Percentiles rank a stretch among this genome's conserved stretches.
These are phyloP conservation scores for Frankliniella intonsa DNA, from an alignment of 2,888 invertebrate species.

Conservation along the genomic window DNA sequence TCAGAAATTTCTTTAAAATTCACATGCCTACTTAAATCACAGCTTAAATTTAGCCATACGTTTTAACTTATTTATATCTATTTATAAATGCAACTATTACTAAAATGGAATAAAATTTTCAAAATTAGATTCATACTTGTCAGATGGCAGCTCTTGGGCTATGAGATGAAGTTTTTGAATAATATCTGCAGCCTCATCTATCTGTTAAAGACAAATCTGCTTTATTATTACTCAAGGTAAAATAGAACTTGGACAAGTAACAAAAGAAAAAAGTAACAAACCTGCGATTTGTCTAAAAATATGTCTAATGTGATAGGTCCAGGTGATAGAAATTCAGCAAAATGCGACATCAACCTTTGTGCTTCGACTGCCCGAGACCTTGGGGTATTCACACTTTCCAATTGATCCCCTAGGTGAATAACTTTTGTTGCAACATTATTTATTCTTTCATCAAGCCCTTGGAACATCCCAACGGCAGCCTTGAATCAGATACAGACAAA, in stretches of 20 bases:
- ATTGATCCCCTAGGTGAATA: slow-evolving; percentile 95
- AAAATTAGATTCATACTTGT: slow-evolving; percentile 54
- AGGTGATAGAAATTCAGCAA: slow-evolving; percentile 84
- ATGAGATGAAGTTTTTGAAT: slow-evolving; percentile 95
- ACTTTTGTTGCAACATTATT: slow-evolving; percentile 97
- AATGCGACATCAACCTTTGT: slow-evolving; percentile 82
- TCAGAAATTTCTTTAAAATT: too few species aligned
- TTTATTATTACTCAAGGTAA: slow-evolving; percentile 35
- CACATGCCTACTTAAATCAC: slow-evolving; percentile 31
- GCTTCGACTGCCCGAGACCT: slow-evolving; percentile 92
- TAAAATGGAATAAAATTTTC: not conserved
- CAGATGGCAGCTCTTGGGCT: slow-evolving; percentile 86
- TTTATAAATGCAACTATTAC: not conserved
- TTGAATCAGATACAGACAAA: slow-evolving; percentile 44
- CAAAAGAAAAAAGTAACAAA: slow-evolving; percentile 42
- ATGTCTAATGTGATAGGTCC: slow-evolving; percentile 80
- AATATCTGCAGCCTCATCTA: slow-evolving; percentile 93
- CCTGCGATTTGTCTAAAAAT: slow-evolving; percentile 78
- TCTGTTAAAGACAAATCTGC: slow-evolving; percentile 50
- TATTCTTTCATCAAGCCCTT: slow-evolving; percentile 90
- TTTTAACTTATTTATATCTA: not conserved
- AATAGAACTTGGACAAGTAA: slow-evolving; percentile 32
- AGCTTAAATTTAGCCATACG: slow-evolving; percentile 11
- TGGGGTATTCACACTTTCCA: slow-evolving; percentile 94
- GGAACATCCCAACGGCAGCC: slow-evolving; percentile 81